Base-by-base conservation (phyloP, 2,797 vertebrate genomes). In the Phataginus tricuspis region DNA sequence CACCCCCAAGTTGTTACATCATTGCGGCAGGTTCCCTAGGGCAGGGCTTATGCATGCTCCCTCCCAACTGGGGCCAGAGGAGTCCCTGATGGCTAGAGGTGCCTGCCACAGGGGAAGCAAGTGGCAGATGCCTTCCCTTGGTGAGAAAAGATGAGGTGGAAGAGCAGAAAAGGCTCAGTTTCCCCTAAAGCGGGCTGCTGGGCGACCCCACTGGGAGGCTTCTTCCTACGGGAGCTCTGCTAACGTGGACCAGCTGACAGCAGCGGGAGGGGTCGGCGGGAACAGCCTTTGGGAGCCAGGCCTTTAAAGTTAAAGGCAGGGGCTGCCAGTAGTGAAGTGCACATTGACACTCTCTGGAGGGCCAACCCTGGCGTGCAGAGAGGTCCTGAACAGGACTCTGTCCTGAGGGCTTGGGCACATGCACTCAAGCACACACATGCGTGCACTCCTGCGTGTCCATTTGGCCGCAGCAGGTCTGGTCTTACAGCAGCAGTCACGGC, bases 401-500 rank as follows among this genome's bases (percentile, higher is more conserved):
- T 21, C 3, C 31, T 12, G n/a, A 84, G 39, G 37, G 27, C 1
- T 0, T 19, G 53, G 59, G 3, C 90, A 51, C 3, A 4, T 0
- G 0, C n/a, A 31, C 42, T 25, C 7, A 15, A 61, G 42, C 49
- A 29, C 75, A 29, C 15, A 10, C 21, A 4, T 11, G 9, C 21
- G 9, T 0, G 2, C 34, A 45, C 3, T 27, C 39, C 31, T 31
- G 29, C 1, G 0, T 29, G 55, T 49, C 45, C 11, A 1, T 68
- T 37, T 86, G 57, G 86, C 21, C 3, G 2, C 55, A 34, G 51
- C 37, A 27, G 42, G 63, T 29, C 79, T 16, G 29, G 25, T n/a
- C 51, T 13, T 25, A 18, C 66, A 7, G 45, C 29, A 1, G 11
- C 29, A 9, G 55, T 8, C 7, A 1, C 3, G 0, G 37, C 12